These are phyloP conservation scores for Notarius lentiginosus DNA, from an alignment of 2,113 vertebrate species.

Conservation along the genomic window DNA sequence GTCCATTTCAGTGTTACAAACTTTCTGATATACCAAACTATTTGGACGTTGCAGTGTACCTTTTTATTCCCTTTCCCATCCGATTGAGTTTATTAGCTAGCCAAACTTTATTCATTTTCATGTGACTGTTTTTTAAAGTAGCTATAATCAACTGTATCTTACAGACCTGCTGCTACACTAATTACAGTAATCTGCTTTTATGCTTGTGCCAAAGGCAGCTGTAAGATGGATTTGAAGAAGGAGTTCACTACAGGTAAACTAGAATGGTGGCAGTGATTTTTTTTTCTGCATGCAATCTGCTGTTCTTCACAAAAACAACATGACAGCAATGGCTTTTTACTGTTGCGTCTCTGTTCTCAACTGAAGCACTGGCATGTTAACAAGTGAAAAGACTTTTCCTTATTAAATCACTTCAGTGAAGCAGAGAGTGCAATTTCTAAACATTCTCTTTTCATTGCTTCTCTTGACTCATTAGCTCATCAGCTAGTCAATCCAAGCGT, in stretches of 20 bases:
- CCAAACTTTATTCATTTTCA: background rate
- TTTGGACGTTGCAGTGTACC: too few relatives aligned
- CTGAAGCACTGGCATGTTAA: conserved; percentile 18
- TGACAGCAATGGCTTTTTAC: conserved; percentile 3
- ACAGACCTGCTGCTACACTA: conserved; percentile 9
- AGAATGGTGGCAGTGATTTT: conserved; percentile 3
- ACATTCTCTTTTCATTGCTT: conserved; percentile 26
- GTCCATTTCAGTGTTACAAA: too few relatives aligned
- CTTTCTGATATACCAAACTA: too few relatives aligned
- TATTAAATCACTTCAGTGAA: conserved; percentile 9
- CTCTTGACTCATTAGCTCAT: conserved; percentile 20
- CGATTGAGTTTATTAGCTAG: background rate
- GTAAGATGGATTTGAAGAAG: background rate
- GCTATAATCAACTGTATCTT: background rate
- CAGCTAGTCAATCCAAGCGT: conserved; percentile 39
- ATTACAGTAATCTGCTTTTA: conserved; percentile 15
- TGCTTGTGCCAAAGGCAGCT: conserved; percentile 13
- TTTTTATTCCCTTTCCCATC: background rate
- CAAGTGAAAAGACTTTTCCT: background rate
- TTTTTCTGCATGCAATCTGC: background rate
- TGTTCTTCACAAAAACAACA: conserved; percentile 3
- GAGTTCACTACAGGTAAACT: conserved; percentile 5
- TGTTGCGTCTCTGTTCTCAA: background rate
- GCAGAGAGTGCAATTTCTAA: conserved; percentile 11
- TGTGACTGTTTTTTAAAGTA: background rate